A percentile compares a stretch with the other conserved stretches of the same genome.
Evolutionary conservation across 1,140 invertebrate genomes (phyloP).

Genomic region (Hormaphis cornu): DNA sequence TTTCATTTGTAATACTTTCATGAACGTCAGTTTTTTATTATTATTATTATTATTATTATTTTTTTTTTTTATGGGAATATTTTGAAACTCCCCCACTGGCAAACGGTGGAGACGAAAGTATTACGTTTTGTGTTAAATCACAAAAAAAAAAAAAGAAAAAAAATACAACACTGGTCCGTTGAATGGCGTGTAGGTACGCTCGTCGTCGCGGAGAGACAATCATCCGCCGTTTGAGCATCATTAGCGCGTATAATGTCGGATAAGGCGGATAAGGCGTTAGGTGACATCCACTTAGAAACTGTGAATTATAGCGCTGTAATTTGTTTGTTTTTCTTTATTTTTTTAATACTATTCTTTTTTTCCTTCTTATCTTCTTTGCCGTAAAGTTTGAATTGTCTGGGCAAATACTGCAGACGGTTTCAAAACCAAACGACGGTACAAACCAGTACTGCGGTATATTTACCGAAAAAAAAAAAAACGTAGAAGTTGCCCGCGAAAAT

Average conservation of each 20-base stretch:
- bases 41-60: not conserved
- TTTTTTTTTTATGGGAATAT: not conserved
- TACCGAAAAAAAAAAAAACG: too few species aligned
- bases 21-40: not conserved
- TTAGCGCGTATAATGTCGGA: not conserved
- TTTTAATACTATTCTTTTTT: not conserved
- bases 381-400: too few species aligned
- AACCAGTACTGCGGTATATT: too few species aligned
- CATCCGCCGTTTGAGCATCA: slow-evolving; percentile 1
- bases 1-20: not conserved
- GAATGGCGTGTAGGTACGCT: not conserved
- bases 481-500: too few species aligned
- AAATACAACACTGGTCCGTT: not conserved
- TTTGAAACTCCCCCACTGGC: not conserved
- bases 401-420: too few species aligned
- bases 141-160: slow-evolving; percentile 2
- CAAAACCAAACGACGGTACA: too few species aligned
- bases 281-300: not conserved
- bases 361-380: too few species aligned
- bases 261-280: too few species aligned
- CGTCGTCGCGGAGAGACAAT: slow-evolving; percentile 4
- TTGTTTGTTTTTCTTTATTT: not conserved
- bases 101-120: not conserved
- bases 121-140: not conserved
- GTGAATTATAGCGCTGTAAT: not conserved